Evolutionary conservation across 1,140 invertebrate species (phyloP), one percentile per base, ranked within the genome.

Genomic region (Acromyrmex heyeri): DNA sequence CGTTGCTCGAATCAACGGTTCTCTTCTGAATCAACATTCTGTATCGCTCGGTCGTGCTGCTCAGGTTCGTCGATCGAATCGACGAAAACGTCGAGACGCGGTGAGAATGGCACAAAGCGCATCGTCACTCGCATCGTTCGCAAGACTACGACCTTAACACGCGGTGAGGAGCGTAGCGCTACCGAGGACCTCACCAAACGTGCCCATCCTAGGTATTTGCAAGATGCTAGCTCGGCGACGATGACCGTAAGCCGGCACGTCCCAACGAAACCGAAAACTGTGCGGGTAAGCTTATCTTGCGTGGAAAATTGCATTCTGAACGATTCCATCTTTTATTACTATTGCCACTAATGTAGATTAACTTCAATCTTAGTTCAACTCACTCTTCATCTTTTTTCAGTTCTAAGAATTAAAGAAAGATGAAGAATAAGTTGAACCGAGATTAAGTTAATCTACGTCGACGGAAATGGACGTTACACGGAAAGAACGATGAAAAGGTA

Each of bases 121-220:
- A 98, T 98, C 77, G 98, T 98, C 18, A 98, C 98, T 34, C 97
- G 98, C 90, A 98, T 99, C 85, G 97, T 99, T 7, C 96, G 98
- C 67, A 99, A 99, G 94, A 98, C 98, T 85, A 99, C 98, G 10
- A 99, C 98, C 1, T 93, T 99, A 75, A 98, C 98, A 21, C 96
- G 98, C 3, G 98, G 98, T 30, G 98, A 99, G 91, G 98, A 98
- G 93, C 96, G 97, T 86, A 96, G 96, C 86, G 96, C 97, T 21
- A 95, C 97, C 21, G 97, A 98, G 87, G 97, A 97, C 92, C 93
- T 98, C 91, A 95, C 96, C 85, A 93, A 95, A 93, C 95, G 95
- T 77, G 94, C 93, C 87, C 93, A 93, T 89, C 95, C 92, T 78
- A 94, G 95, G 59, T 96, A 96, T 61, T 93, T 96, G 53, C 95